Evolutionary conservation across 2,113 vertebrate genomes (phyloP).

Genomic region (Clarias macrocephalus): DNA sequence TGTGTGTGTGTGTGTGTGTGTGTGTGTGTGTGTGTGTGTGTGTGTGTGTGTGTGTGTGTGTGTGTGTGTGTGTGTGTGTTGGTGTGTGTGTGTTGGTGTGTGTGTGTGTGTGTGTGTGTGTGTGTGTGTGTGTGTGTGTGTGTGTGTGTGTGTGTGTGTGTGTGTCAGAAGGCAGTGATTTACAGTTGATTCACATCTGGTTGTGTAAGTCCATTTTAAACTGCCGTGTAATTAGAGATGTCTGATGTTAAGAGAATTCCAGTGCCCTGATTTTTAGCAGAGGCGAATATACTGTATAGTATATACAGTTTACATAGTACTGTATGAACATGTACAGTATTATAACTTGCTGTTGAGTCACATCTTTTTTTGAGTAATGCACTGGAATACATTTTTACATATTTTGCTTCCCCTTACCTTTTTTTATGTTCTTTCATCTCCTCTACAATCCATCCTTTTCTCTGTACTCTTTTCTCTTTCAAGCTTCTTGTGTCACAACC

Average conservation of each 20-base stretch:
- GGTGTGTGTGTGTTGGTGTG: slow-evolving; percentile 29
- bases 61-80: slow-evolving; percentile 31
- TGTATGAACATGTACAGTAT: slow-evolving; percentile 14
- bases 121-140: slow-evolving; percentile 28
- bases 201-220: slow-evolving; percentile 47
- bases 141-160: slow-evolving; percentile 30
- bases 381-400: slow-evolving; percentile 4
- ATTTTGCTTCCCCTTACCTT: neutral
- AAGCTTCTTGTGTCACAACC: neutral
- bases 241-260: slow-evolving; percentile 41
- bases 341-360: neutral
- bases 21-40: slow-evolving; percentile 38
- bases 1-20: slow-evolving; percentile 25
- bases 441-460: neutral
- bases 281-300: neutral
- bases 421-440: neutral
- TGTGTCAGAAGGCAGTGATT: slow-evolving; percentile 45
- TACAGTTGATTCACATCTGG: slow-evolving; percentile 58
- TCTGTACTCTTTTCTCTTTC: neutral
- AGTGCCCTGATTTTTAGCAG: slow-evolving; percentile 6
- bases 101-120: slow-evolving; percentile 38
- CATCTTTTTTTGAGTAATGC: slow-evolving; percentile 19
- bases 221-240: slow-evolving; percentile 51
- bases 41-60: slow-evolving; percentile 28
- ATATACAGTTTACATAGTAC: neutral